Base-by-base conservation (phyloP, 2,797 vertebrate genomes). In the Hoplostethus atlanticus region DNA sequence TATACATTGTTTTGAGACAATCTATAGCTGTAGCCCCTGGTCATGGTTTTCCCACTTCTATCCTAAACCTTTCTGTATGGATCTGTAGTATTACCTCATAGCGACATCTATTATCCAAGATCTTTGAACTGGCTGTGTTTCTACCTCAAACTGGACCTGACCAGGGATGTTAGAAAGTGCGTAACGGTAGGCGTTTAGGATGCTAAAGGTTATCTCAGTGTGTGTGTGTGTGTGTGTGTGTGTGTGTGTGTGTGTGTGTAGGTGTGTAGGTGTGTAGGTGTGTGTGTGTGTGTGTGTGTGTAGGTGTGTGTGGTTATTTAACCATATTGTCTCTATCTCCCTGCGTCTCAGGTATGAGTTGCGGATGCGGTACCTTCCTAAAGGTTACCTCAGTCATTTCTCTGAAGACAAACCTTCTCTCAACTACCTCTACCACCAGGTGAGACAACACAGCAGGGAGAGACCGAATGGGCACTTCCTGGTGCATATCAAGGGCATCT, bases 371-470 rank as follows among this genome's bases (percentile, higher is more conserved):
- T 99, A 99, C 89, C 94, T 99, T 89, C 97, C 98, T 47, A 99
- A 99, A 96, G 97, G 97, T 89, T 99, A 98, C 92, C 92, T 99
- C 83, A 98, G 95, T 89, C 97, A 98, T 92, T 99, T 99, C 92
- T 96, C 95, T 5, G 97, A 99, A 90, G 98, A 99, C 93, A 98
- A 97, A 85, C 98, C 98, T 64, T 98, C 98, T 65, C 92, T 99
- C 78, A 98, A 97, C 95, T 99, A 98, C 96, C 98, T 99, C 94
- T 99, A 99, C 91, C 98, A 99, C 70, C 98, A 99, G 97, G 98
- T 99, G 92, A 82, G 87, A 50, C 17, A 51, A 58, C 56, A 56
- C 2, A 40, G 7, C 9, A 60, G 17, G 4, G 40, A 3, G 6
- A 60, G 12, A 47, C 1, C 21, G 1, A 68, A 34, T 8, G 4